These are phyloP conservation scores for Aporophyla lueneburgensis DNA, from an alignment of 2,888 invertebrate species.

Conservation along the genomic window DNA sequence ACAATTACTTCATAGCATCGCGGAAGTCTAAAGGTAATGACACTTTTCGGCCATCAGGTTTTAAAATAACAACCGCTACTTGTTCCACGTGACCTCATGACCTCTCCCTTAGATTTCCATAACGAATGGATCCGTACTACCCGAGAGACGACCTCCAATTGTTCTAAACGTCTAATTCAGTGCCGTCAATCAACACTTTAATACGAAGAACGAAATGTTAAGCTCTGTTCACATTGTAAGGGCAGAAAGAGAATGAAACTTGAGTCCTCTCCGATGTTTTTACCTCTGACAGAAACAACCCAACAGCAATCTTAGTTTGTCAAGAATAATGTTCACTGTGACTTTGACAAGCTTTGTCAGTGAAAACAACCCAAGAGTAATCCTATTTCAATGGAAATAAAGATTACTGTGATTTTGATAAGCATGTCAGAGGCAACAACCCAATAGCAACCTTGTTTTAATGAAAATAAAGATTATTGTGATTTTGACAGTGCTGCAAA, in stretches of 20 bases:
- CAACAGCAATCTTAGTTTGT: too few species aligned
- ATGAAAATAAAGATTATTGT: too few species aligned
- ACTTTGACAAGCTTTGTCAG: too few species aligned
- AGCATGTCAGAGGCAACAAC: too few species aligned
- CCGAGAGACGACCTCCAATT: constrained; percentile 32
- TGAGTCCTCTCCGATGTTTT: too few species aligned
- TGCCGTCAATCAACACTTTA: constrained; percentile 22
- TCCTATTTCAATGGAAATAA: too few species aligned
- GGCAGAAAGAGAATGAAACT: neutral
- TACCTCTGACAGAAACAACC: too few species aligned
- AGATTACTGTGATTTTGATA: too few species aligned
- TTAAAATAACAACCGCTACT: neutral
- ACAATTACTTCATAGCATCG: neutral
- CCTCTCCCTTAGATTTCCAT: constrained; percentile 30
- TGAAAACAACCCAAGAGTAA: too few species aligned
- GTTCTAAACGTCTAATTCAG: constrained; percentile 22
- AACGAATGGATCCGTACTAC: constrained; percentile 28
- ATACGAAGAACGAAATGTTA: constrained; percentile 13
- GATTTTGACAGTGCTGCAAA: too few species aligned
- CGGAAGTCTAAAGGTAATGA: neutral
- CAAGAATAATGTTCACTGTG: too few species aligned
- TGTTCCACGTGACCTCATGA: constrained; percentile 25
- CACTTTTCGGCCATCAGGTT: neutral
- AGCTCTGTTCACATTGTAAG: neutral
- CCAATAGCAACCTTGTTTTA: too few species aligned